Percentiles rank a stretch among this genome's conserved stretches.
These are phyloP conservation scores for Euleptes europaea DNA, from an alignment of 2,113 vertebrate species.

Conservation along the genomic window DNA sequence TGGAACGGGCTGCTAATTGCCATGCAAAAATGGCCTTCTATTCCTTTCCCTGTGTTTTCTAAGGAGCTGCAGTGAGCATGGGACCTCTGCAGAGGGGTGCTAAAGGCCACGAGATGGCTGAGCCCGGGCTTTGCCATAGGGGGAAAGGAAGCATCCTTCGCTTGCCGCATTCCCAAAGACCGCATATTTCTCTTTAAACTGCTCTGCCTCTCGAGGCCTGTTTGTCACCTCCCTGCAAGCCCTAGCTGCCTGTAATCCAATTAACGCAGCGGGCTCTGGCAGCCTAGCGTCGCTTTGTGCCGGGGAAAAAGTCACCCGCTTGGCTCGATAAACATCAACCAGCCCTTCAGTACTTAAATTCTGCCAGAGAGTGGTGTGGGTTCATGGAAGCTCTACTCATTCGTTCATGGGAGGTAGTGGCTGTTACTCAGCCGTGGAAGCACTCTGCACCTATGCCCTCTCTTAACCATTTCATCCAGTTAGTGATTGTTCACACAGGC, in stretches of 20 bases:
- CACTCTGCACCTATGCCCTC: not conserved
- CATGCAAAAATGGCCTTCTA: not conserved
- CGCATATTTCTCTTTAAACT: not conserved
- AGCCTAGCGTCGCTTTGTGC: not conserved
- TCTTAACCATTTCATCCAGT: not conserved
- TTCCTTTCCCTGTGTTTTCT: not conserved
- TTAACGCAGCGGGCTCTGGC: not conserved
- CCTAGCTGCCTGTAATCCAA: conserved; percentile 2
- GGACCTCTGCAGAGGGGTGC: conserved; percentile 7
- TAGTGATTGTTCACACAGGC: too few relatives aligned
- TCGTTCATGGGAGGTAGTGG: not conserved
- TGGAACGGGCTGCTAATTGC: too few relatives aligned
- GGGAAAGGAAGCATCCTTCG: not conserved
- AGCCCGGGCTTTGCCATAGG: not conserved
- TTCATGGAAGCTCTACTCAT: not conserved
- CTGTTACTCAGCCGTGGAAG: too few relatives aligned
- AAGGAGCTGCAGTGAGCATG: not conserved
- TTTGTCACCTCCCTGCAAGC: not conserved
- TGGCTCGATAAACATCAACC: not conserved
- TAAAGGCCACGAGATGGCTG: not conserved
- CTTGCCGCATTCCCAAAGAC: not conserved
- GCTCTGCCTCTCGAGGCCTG: not conserved
- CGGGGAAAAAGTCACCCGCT: not conserved
- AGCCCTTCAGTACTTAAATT: not conserved
- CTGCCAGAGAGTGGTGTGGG: not conserved